Conservation (phyloP, 2,113 vertebrate species). For the Corythornis cristatus region DNA sequence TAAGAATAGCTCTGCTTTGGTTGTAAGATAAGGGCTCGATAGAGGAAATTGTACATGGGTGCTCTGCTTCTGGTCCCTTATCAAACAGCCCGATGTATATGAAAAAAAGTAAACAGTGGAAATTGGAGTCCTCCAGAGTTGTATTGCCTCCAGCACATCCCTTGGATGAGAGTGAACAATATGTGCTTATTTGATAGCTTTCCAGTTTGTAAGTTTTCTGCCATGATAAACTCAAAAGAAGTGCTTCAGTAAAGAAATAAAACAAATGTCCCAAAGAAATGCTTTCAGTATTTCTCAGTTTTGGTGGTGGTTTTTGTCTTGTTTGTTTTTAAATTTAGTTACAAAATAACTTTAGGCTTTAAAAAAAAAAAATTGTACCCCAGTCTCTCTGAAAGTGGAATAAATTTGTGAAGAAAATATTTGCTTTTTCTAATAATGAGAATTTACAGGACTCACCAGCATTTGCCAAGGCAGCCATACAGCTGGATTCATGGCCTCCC, state of each 20-base stretch:
- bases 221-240: background rate
- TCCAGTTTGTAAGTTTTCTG: background rate
- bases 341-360: background rate
- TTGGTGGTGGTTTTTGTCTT: background rate
- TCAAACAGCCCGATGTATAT: background rate
- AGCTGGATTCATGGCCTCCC: background rate
- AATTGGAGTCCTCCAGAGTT: background rate
- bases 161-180: background rate
- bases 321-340: background rate
- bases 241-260: background rate
- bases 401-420: background rate
- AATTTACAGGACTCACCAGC: background rate
- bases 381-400: background rate
- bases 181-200: background rate
- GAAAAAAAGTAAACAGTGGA: conserved; percentile 9
- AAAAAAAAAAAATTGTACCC: background rate
- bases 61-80: background rate
- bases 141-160: background rate
- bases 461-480: background rate
- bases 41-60: background rate
- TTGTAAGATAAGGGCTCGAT: background rate
- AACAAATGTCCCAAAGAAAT: background rate
- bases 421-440: background rate
- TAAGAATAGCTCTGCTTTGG: background rate
- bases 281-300: background rate